These are phyloP conservation scores for Antennarius maculatus DNA, from an alignment of 2,797 vertebrate genomes.

Conservation along the genomic window DNA sequence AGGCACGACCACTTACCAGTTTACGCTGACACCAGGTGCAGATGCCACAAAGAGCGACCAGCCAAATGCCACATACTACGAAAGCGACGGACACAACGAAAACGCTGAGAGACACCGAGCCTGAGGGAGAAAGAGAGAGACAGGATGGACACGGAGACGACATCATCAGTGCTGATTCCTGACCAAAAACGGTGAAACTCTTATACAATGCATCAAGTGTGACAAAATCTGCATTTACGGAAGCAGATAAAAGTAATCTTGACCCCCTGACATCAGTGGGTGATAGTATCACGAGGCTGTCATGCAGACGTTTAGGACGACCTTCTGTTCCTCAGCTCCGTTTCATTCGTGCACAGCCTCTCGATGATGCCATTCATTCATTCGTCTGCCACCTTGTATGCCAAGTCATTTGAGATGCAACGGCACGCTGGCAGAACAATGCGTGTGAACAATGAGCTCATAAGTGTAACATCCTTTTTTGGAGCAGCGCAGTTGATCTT, in stretches of 20 bases:
- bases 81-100: constrained; percentile 94
- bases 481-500: constrained; percentile 13
- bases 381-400: constrained; percentile 40
- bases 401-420: constrained; percentile 54
- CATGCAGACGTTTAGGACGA: constrained; percentile 47
- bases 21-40: constrained; percentile 99
- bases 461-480: constrained; percentile 38
- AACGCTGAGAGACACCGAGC: constrained; percentile 92
- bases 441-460: constrained; percentile 54
- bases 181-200: background rate
- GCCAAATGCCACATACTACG: constrained; percentile 93
- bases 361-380: constrained; percentile 42
- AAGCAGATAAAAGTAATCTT: constrained; percentile 24
- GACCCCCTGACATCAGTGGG: constrained; percentile 30
- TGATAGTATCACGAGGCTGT: constrained; percentile 59
- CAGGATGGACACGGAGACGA: constrained; percentile 43
- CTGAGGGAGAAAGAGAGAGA: constrained; percentile 75
- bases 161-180: constrained; percentile 45
- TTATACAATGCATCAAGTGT: background rate
- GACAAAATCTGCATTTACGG: background rate
- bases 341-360: constrained; percentile 62
- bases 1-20: constrained; percentile 86
- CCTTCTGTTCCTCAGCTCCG: constrained; percentile 39
- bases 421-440: constrained; percentile 51
- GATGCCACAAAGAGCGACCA: constrained; percentile 94